A percentile compares a stretch with the other conserved stretches of the same genome.
Evolutionary conservation across 2,797 vertebrate species (phyloP).

Genomic region (Dallia pectoralis): DNA sequence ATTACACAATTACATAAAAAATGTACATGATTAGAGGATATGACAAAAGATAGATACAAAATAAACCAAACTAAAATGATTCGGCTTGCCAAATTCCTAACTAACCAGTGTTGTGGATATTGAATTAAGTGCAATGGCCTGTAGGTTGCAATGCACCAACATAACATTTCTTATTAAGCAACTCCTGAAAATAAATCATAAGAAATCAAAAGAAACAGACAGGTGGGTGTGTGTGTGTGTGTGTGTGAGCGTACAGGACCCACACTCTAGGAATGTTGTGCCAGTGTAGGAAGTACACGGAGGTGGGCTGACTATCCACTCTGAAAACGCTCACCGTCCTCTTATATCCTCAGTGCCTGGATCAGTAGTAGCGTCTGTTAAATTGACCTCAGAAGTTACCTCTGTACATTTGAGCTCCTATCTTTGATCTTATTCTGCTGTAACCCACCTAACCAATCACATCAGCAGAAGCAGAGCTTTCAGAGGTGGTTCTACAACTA

Average conservation of each 20-base stretch:
- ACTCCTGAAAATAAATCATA: not conserved
- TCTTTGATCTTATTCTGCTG: constrained; percentile 36
- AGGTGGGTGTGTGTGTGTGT: not conserved
- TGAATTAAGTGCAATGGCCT: not conserved
- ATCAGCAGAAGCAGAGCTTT: constrained; percentile 6
- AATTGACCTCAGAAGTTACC: constrained; percentile 37
- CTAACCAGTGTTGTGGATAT: not conserved
- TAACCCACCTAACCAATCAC: constrained; percentile 34
- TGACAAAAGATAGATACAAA: not conserved
- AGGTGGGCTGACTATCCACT: constrained; percentile 9
- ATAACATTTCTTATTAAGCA: not conserved
- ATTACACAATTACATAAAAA: not conserved
- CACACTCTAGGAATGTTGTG: not conserved
- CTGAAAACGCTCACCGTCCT: constrained; percentile 68
- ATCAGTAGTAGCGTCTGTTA: constrained; percentile 35
- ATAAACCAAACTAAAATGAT: not conserved
- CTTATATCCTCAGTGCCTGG: constrained; percentile 22
- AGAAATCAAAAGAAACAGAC: not conserved
- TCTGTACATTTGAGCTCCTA: constrained; percentile 39
- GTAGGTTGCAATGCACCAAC: not conserved
- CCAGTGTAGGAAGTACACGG: not conserved
- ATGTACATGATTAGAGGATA: not conserved
- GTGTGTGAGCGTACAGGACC: not conserved
- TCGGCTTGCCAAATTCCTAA: not conserved
- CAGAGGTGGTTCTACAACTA: not conserved